Evolutionary conservation across 2,797 vertebrate species (phyloP), one percentile per base, ranked within the genome.

Genomic region (Falco rusticolus): DNA sequence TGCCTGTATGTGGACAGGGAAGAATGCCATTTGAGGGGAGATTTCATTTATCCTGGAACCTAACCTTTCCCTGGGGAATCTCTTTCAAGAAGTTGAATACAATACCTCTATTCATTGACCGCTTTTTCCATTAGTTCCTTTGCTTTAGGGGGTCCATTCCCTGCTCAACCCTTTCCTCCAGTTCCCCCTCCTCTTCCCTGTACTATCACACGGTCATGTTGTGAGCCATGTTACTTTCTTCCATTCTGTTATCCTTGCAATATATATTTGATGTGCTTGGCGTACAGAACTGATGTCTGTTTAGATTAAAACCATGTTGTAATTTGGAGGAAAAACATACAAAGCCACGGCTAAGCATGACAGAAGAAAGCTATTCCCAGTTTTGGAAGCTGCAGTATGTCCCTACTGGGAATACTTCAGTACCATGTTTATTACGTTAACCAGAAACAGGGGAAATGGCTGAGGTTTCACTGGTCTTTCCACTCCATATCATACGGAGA

Each of bases 91-190:
- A 84, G 48, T 43, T 61, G 4, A 80, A 90, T 34, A 97, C 94
- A 97, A 96, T 96, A 84, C 78, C 71, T 70, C 96, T 48, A 96
- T 97, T 97, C 96, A 97, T 63, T 37, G 60, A 61, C 78, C 2
- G 1, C 57, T 91, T 92, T 92, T 90, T 70, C 94, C 50, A 53
- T 43, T 43, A 77, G 77, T 53, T 65, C 87, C 81, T 87, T 92
- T 92, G 82, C 92, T 94, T 69, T 56, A 59, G 60, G 80, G 72
- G 66, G 76, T 82, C 79, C 25, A 1, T 70, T 95, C 78, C 86
- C 69, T 43, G 64, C 69, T 80, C 84, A 81, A 81, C 64, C 80
- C 33, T 51, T 85, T 56, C 78, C 84, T 54, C 41, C 41, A 33
- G 0, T 31, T 59, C 77, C 69, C 72, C 94, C 86, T 87, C 81